Conservation (phyloP, 1,140 invertebrate genomes). For the Bombus sibiricus region DNA sequence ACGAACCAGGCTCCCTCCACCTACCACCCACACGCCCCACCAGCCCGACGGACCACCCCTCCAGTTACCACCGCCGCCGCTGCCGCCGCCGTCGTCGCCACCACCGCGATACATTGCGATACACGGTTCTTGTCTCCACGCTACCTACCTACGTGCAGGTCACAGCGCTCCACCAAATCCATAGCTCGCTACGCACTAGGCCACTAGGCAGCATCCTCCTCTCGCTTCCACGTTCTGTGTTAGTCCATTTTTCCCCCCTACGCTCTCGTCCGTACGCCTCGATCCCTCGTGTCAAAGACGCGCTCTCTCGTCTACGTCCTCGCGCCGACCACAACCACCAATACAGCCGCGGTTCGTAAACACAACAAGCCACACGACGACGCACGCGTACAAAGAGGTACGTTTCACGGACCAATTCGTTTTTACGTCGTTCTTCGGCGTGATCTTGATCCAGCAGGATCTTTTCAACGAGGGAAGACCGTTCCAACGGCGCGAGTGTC, state of each 20-base stretch:
- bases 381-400: constrained; percentile 64
- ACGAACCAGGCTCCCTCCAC: constrained; percentile 71
- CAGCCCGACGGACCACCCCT: constrained; percentile 62
- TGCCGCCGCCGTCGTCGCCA: constrained; percentile 73
- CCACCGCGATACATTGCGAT: constrained; percentile 81
- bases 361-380: constrained; percentile 55
- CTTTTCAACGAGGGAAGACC: neutral
- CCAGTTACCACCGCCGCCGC: constrained; percentile 61
- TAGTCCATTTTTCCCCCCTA: constrained; percentile 12
- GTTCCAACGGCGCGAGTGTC: constrained; percentile 2
- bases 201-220: constrained; percentile 65
- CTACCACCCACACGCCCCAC: constrained; percentile 68
- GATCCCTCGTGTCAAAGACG: constrained; percentile 1
- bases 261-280: constrained; percentile 9
- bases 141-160: constrained; percentile 77
- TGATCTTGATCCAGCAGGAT: constrained; percentile 39
- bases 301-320: constrained; percentile 13
- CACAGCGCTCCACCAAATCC: constrained; percentile 73
- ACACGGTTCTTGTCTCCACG: constrained; percentile 80
- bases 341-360: constrained; percentile 53
- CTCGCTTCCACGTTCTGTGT: constrained; percentile 22
- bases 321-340: constrained; percentile 42
- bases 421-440: constrained; percentile 15
- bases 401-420: constrained; percentile 46
- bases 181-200: constrained; percentile 72